phyloP scores from a whole-genome alignment of 2,797 vertebrate genomes.

The Clangula hyemalis region DNA sequence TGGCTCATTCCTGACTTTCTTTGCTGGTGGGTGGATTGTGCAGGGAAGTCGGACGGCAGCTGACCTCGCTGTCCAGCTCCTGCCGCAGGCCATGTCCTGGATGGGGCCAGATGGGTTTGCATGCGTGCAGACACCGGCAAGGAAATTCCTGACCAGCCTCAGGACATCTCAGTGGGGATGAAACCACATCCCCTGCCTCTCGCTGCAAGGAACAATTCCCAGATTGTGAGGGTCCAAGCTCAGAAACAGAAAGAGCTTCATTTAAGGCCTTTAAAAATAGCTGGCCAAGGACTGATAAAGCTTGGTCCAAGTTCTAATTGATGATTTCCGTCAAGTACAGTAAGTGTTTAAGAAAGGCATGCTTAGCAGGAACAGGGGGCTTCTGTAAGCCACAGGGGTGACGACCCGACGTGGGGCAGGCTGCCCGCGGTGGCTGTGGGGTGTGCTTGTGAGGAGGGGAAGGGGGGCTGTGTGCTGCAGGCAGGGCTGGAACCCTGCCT shows the following conservation, averaged over 20 bases:
- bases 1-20: neutral
- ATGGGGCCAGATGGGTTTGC: neutral
- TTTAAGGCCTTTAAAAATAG: conserved; percentile 67
- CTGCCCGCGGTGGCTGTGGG: neutral
- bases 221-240: conserved; percentile 67
- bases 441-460: neutral
- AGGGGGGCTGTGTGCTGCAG: neutral
- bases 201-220: conserved; percentile 52
- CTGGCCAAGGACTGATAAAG: neutral
- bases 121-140: neutral
- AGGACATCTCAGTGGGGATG: conserved; percentile 46
- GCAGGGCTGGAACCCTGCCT: neutral
- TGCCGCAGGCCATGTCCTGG: neutral
- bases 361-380: neutral
- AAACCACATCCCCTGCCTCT: conserved; percentile 38
- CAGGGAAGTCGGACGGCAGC: neutral
- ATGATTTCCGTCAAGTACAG: neutral
- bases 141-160: neutral
- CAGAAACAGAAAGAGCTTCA: conserved; percentile 52
- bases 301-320: conserved; percentile 22
- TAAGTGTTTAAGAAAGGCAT: neutral
- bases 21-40: neutral
- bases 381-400: neutral
- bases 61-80: neutral
- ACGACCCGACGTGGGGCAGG: neutral